A percentile compares a stretch with the other conserved stretches of the same genome.
phyloP scores from a whole-genome alignment of 2,888 invertebrate genomes.

The Acrocyrtus sp. region DNA sequence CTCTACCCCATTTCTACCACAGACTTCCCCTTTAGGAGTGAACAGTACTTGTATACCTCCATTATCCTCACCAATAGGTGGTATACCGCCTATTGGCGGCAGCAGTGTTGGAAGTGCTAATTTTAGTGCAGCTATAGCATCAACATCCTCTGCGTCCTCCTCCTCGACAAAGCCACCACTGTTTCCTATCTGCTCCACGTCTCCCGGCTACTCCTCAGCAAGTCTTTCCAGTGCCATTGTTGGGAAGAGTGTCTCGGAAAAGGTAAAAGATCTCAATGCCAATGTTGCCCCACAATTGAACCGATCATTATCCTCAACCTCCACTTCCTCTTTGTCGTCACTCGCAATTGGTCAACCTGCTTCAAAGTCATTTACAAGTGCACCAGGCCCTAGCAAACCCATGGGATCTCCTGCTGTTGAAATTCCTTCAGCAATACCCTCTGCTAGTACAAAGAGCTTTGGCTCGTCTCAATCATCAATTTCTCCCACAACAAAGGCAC shows the following conservation, averaged over 20 bases:
- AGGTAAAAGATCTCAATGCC: constrained; percentile 59
- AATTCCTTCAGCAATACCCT: constrained; percentile 26
- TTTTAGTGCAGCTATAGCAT: constrained; percentile 31
- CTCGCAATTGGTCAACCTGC: neutral
- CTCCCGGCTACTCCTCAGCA: constrained; percentile 20
- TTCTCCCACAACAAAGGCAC: neutral
- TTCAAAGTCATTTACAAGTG: constrained; percentile 8
- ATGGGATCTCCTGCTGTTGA: too few relatives aligned
- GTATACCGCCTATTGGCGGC: constrained; percentile 31
- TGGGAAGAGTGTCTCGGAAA: constrained; percentile 47
- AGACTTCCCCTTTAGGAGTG: constrained; percentile 18
- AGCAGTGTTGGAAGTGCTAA: too few relatives aligned
- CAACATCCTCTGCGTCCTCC: constrained; percentile 22
- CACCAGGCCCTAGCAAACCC: constrained; percentile 4
- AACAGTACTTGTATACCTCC: constrained; percentile 48
- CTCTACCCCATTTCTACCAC: constrained; percentile 29
- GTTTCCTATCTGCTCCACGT: constrained; percentile 4
- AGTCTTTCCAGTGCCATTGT: constrained; percentile 49
- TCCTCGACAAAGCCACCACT: neutral
- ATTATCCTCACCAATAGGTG: constrained; percentile 41
- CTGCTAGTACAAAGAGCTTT: constrained; percentile 38
- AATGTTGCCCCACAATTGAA: constrained; percentile 42
- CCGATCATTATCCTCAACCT: constrained; percentile 21
- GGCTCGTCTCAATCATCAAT: constrained; percentile 20
- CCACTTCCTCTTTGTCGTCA: neutral